A percentile compares a stretch with the other conserved stretches of the same genome.
Conservation (phyloP, 2,888 invertebrate genomes). For the Oegoconia quadripuncta region DNA sequence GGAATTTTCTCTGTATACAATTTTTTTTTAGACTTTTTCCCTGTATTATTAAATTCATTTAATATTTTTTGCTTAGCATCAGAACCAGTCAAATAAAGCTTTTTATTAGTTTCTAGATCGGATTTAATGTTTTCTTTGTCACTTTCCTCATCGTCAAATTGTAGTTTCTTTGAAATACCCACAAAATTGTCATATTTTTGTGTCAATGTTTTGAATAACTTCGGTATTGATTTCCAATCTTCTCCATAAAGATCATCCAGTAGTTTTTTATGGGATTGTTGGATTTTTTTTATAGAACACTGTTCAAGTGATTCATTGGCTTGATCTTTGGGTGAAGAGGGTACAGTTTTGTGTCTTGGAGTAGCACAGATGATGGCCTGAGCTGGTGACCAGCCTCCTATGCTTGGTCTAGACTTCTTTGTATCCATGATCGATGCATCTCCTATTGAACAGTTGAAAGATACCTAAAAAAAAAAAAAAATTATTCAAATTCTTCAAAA, state of each 20-base stretch:
- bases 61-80: conserved; percentile 44
- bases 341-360: conserved; percentile 45
- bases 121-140: conserved; percentile 60
- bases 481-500: no score
- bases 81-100: conserved; percentile 55
- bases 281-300: conserved; percentile 61
- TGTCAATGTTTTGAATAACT: conserved; percentile 53
- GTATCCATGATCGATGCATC: conserved; percentile 29
- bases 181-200: conserved; percentile 44
- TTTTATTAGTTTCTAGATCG: conserved; percentile 43
- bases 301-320: conserved; percentile 60
- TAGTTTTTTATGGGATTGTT: conserved; percentile 60
- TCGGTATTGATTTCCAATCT: conserved; percentile 73
- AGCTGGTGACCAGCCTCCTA: conserved; percentile 64
- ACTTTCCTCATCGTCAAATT: conserved; percentile 54
- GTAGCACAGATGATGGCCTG: conserved; percentile 61
- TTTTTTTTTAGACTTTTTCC: conserved; percentile 58
- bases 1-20: conserved; percentile 59
- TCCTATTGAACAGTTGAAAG: conserved; percentile 47
- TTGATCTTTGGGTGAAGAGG: conserved; percentile 57
- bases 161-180: conserved; percentile 51
- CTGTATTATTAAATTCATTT: conserved; percentile 34
- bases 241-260: conserved; percentile 77
- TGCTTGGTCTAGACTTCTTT: conserved; percentile 42
- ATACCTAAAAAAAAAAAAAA: conserved; percentile 62